Evolutionary conservation across 2,113 vertebrate genomes (phyloP), one percentile per base, ranked within the genome.

Genomic region (Romanogobio albipinnatus): DNA sequence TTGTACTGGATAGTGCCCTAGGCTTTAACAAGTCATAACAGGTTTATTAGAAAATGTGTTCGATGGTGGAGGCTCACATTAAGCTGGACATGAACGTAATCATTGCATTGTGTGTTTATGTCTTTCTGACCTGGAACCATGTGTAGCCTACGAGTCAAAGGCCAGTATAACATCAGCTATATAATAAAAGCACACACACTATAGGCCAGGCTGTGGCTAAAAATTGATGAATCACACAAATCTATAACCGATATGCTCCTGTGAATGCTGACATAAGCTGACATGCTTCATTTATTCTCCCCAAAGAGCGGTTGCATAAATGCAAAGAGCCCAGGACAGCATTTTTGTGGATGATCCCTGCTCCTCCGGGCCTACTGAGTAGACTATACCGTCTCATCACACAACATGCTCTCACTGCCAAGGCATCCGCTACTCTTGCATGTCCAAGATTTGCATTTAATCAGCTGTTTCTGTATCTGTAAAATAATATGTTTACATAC

Each of bases 1-100:
- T 47, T 36, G 24, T n/a, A 76, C 53, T 88, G 74, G 61, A 84
- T 82, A 84, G 85, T 83, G 85, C 70, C 84, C 86, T 86, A 88
- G 82, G 26, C 43, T 82, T 76, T 64, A 66, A 36, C 14, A 47
- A 66, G n/a, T 15, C 14, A 17, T n/a, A 49, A 7, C 24, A 71
- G 47, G 45, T 78, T 49, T 77, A 26, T 24, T 51, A n/a, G n/a
- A 45, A 62, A 17, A 26, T 47, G 7, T 73, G 68, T 59, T 83
- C 5, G 36, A 56, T 66, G 4, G 13, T 45, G 10, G 61, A 43
- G 5, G 13, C 2, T 8, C n/a, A 74, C n/a, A 74, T 74, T 74
- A 14, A 47, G 13, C 71, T 66, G 39, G 43, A 66, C 29, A 26
- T 9, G 26, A 45, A 1, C 39, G 7, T 59, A 80, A 85, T 47